These are phyloP conservation scores for Dromas ardeola DNA, from an alignment of 2,113 vertebrate species.

Conservation along the genomic window DNA sequence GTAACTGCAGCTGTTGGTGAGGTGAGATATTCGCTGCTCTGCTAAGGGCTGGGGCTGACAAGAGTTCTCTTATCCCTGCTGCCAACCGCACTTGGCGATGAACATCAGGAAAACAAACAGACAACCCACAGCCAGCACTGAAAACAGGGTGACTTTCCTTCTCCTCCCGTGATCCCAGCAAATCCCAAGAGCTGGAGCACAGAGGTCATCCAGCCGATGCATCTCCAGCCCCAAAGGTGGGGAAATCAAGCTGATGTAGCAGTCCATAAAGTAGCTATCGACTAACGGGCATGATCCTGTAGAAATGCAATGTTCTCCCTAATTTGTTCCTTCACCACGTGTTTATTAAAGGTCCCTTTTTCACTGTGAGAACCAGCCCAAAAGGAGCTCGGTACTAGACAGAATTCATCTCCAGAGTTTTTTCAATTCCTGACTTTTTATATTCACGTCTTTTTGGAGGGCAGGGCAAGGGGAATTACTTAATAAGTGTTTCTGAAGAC, in stretches of 20 bases:
- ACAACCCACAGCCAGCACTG: not conserved
- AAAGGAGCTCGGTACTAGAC: not conserved
- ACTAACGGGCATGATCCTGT: not conserved
- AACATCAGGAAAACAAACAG: not conserved
- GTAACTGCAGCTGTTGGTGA: not conserved
- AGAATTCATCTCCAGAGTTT: not conserved
- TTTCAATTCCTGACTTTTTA: not conserved
- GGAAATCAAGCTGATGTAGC: not conserved
- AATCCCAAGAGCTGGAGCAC: not conserved
- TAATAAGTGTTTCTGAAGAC: not conserved
- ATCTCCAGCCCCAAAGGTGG: not conserved
- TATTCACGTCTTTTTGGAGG: not conserved
- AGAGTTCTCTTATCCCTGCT: not conserved
- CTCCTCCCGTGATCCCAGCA: not conserved
- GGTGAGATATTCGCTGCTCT: not conserved
- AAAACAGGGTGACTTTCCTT: not conserved
- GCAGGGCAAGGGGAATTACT: not conserved
- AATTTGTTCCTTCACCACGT: fast-evolving
- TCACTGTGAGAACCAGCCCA: not conserved
- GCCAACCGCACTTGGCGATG: not conserved
- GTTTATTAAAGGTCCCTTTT: not conserved
- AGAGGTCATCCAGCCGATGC: not conserved
- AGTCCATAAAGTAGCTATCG: not conserved
- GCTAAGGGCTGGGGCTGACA: not conserved
- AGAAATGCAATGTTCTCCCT: not conserved